Evolutionary conservation across 2,113 vertebrate species (phyloP).

Genomic region (Ctenomys sociabilis): DNA sequence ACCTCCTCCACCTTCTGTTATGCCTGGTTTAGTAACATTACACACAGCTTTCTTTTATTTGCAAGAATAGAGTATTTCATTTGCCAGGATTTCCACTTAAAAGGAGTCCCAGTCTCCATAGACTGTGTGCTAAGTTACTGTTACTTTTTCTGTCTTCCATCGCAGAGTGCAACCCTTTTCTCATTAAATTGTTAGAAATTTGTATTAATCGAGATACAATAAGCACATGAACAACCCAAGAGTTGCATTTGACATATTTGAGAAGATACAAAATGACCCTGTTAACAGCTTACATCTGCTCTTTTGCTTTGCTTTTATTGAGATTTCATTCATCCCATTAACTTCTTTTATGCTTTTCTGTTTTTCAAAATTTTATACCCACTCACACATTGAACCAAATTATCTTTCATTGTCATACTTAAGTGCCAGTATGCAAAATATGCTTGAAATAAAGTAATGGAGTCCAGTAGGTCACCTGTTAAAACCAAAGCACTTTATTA

Average conservation of each 20-base stretch:
- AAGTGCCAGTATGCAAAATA: background rate
- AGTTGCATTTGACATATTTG: background rate
- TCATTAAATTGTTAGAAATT: background rate
- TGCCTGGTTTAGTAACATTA: slow-evolving; percentile 40
- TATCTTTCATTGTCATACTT: background rate
- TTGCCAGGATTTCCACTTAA: slow-evolving; percentile 46
- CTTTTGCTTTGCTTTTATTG: background rate
- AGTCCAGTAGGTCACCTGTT: background rate
- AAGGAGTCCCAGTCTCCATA: slow-evolving; percentile 45
- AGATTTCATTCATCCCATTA: background rate
- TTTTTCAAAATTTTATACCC: slow-evolving; percentile 19
- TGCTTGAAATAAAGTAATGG: background rate
- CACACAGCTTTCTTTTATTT: slow-evolving; percentile 65
- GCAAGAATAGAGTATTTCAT: slow-evolving; percentile 14
- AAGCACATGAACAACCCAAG: background rate
- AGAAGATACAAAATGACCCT: background rate
- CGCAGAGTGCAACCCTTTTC: slow-evolving; percentile 57
- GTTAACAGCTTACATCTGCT: background rate
- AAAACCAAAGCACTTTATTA: slow-evolving; percentile 38
- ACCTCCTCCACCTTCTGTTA: slow-evolving; percentile 13
- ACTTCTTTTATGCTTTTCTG: slow-evolving; percentile 33
- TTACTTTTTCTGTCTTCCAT: background rate
- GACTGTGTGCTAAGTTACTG: slow-evolving; percentile 26
- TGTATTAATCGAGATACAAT: slow-evolving; percentile 37
- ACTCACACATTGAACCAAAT: background rate